These are phyloP conservation scores for Pseudomyrmex cubaensis DNA, from an alignment of 1,140 invertebrate species.

Conservation along the genomic window DNA sequence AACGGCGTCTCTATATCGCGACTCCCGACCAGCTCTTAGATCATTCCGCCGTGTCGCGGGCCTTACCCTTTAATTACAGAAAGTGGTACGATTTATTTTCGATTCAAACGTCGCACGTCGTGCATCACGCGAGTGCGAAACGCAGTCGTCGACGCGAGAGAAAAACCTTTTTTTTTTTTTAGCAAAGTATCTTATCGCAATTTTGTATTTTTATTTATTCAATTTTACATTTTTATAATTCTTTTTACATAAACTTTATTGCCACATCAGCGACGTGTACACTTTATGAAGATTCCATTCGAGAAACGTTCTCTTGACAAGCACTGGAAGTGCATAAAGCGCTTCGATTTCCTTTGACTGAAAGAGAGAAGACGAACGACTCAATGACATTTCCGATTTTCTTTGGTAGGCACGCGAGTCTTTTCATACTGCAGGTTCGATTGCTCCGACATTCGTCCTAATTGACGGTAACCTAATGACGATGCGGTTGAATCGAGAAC, in stretches of 20 bases:
- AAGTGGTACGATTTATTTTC: slow-evolving; percentile 55
- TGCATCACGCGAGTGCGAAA: slow-evolving; percentile 46
- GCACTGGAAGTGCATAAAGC: not conserved
- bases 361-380: slow-evolving; percentile 17
- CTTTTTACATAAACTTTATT: not conserved
- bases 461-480: slow-evolving; percentile 44
- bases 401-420: slow-evolving; percentile 46
- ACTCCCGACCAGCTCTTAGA: slow-evolving; percentile 26
- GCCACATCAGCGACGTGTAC: not conserved
- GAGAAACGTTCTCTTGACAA: not conserved
- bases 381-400: slow-evolving; percentile 43
- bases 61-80: slow-evolving; percentile 55
- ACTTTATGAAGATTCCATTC: slow-evolving; percentile 1
- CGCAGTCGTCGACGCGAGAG: slow-evolving; percentile 15
- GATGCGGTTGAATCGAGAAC: slow-evolving; percentile 38
- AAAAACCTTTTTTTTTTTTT: not conserved
- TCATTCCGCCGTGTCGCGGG: slow-evolving; percentile 23
- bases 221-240: not conserved
- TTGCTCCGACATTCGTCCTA: slow-evolving; percentile 32
- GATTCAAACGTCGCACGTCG: slow-evolving; percentile 32
- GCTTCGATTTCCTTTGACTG: not conserved
- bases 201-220: not conserved
- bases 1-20: not conserved
- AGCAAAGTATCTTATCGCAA: too few species aligned
- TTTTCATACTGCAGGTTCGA: slow-evolving; percentile 38